phyloP scores from a whole-genome alignment of 2,888 invertebrate species.

The Hydroisotoma schaefferi region DNA sequence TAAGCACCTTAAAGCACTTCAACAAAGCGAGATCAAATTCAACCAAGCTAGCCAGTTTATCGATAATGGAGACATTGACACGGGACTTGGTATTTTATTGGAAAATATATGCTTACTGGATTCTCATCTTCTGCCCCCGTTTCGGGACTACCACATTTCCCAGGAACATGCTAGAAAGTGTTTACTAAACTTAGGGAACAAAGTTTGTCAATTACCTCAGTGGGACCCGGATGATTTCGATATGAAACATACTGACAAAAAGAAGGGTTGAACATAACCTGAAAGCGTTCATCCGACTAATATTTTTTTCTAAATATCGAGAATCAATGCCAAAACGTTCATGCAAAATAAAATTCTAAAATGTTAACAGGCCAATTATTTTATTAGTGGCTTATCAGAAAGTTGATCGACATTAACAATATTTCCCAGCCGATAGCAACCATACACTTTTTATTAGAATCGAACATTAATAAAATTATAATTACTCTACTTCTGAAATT shows the following conservation, averaged over 20 bases:
- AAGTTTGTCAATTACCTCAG: constrained; percentile 17
- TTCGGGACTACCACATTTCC: constrained; percentile 70
- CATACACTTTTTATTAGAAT: not conserved
- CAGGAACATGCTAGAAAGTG: constrained; percentile 69
- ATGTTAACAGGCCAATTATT: too few relatives aligned
- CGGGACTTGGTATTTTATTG: constrained; percentile 42
- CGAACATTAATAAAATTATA: not conserved
- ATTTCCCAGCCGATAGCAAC: not conserved
- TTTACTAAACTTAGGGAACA: constrained; percentile 65
- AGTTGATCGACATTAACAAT: not conserved
- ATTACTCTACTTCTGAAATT: not conserved
- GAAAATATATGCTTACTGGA: constrained; percentile 45
- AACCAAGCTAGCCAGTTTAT: constrained; percentile 42
- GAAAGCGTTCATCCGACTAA: not conserved
- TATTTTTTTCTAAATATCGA: not conserved
- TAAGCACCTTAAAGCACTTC: constrained; percentile 42
- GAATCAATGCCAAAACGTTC: not conserved
- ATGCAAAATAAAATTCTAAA: not conserved
- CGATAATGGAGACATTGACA: constrained; percentile 49
- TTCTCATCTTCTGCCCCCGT: constrained; percentile 65
- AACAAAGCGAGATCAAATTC: constrained; percentile 43
- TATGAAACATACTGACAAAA: too few relatives aligned
- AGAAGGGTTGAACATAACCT: not conserved
- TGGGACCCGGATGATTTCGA: constrained; percentile 41
- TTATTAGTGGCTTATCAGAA: not conserved